Base-by-base conservation (phyloP, 2,888 invertebrate genomes). In the Anarsia innoxiella region DNA sequence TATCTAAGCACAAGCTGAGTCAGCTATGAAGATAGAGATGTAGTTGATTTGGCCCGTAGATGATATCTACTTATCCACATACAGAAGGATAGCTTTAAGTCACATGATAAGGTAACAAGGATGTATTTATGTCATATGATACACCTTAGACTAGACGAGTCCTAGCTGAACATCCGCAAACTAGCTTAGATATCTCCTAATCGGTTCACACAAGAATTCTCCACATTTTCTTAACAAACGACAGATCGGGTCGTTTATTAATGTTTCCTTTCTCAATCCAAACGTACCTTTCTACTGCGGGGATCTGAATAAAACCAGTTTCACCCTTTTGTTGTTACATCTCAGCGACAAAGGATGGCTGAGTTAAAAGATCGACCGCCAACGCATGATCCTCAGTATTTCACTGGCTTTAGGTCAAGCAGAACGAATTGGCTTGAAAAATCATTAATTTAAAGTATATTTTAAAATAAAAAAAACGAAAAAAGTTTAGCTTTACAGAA, bases 361-460 rank as follows among this genome's bases (percentile, higher is more conserved):
- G 54, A 45, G 58, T 67, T 73, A 74, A 68, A 75, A 63, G 61
- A 54, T 57, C 56, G 49, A 43, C 53, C 51, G n/a, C n/a, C n/a
- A n/a, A n/a, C 45, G 44, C 33, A 40, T 30, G 36, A 28, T 44
- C 39, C 40, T 51, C 70, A 75, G 68, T 74, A 50, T 45, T 43
- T 37, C 14, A 48, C 47, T 38, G 50, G 50, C 53, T 51, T 44
- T 41, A 48, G 48, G 32, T 39, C 53, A 51, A 48, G 53, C 12
- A 45, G 37, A 56, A 61, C 59, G 41, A 41, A 36, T 48, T 6
- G 13, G 23, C 11, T 31, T 12, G 14, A 23, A 31, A 32, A 28
- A 13, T 5, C 5, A 12, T 11, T n/a, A 28, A 28, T 10, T 26
- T 26, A 10, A 2, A n/a, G n/a, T n/a, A n/a, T 5, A 13, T 8